Percentiles rank a stretch among this genome's conserved stretches.
Conservation (phyloP, 1,140 invertebrate species). For the Drosophila ficusphila region DNA sequence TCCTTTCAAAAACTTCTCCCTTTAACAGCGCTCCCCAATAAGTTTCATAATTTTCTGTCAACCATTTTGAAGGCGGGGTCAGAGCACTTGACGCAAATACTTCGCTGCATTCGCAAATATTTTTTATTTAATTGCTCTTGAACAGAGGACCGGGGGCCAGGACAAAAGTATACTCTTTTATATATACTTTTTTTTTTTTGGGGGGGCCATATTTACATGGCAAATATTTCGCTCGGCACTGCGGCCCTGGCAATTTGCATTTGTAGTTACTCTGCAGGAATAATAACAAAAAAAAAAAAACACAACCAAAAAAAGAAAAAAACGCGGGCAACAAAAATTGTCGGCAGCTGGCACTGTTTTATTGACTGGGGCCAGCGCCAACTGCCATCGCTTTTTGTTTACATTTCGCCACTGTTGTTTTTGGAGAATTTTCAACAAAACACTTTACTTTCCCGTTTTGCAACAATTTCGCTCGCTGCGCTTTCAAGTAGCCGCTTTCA, state of each 20-base stretch:
- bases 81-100: conserved; percentile 46
- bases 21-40: conserved; percentile 38
- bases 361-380: conserved; percentile 63
- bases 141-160: conserved; percentile 17
- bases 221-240: conserved; percentile 64
- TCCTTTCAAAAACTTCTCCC: conserved; percentile 10
- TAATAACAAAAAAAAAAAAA: not conserved
- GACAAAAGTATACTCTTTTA: not conserved
- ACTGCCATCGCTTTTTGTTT: conserved; percentile 63
- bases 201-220: conserved; percentile 67
- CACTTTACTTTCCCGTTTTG: conserved; percentile 77
- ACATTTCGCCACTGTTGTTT: conserved; percentile 67
- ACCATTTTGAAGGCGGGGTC: conserved; percentile 18
- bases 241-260: conserved; percentile 60
- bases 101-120: conserved; percentile 70
- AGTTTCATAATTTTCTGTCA: conserved; percentile 31
- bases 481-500: conserved; percentile 68
- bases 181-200: conserved; percentile 17
- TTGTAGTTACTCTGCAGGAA: conserved; percentile 27
- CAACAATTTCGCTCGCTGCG: conserved; percentile 63
- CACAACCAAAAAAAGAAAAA: not conserved
- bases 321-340: conserved; percentile 5
- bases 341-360: conserved; percentile 67
- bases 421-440: conserved; percentile 82
- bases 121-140: conserved; percentile 79